Conservation (phyloP, 2,888 invertebrate species). For the Mythimna loreyi region DNA sequence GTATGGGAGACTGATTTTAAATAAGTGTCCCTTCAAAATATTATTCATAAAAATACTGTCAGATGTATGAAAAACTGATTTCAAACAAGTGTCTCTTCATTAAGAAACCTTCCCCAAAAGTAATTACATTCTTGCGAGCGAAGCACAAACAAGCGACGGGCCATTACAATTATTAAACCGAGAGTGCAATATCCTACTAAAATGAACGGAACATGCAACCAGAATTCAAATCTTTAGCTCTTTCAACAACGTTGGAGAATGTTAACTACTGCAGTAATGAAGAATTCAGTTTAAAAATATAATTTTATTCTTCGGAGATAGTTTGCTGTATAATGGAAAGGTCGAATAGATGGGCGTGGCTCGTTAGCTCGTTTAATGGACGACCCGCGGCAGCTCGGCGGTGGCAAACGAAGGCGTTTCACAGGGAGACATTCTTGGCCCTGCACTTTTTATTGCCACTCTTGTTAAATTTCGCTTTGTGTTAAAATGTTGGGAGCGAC, state of each 20-base stretch:
- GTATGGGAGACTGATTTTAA: no score
- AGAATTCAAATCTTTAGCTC: slow-evolving; percentile 1
- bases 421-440: slow-evolving; percentile 47
- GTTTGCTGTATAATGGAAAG: slow-evolving; percentile 52
- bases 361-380: slow-evolving; percentile 64
- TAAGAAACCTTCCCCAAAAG: slow-evolving; percentile 9
- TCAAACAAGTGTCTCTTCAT: neutral
- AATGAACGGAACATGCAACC: slow-evolving; percentile 14
- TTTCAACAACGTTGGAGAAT: slow-evolving; percentile 28
- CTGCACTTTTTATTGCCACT: slow-evolving; percentile 45
- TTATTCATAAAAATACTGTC: no score
- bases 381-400: slow-evolving; percentile 43
- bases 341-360: slow-evolving; percentile 51
- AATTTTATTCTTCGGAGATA: slow-evolving; percentile 26
- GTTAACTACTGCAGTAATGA: slow-evolving; percentile 34
- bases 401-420: slow-evolving; percentile 41
- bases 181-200: slow-evolving; percentile 18
- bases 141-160: slow-evolving; percentile 14
- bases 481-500: neutral
- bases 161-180: slow-evolving; percentile 9
- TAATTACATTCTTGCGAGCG: slow-evolving; percentile 18
- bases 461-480: slow-evolving; percentile 21
- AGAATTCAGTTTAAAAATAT: slow-evolving; percentile 34
- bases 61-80: no score
- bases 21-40: neutral